Base-by-base conservation (phyloP, 2,888 invertebrate genomes). In the Mechanitis mazaeus region DNA sequence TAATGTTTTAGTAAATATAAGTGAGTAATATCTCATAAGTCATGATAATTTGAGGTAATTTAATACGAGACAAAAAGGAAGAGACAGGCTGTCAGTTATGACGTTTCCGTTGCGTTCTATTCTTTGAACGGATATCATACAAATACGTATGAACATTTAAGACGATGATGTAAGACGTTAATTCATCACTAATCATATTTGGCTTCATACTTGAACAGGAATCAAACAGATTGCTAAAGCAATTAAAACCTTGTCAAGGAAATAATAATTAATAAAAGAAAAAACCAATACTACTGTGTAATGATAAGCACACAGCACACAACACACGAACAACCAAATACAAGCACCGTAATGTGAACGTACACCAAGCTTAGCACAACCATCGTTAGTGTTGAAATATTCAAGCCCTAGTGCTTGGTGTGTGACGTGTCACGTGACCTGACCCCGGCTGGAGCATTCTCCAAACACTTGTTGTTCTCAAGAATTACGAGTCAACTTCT, bases 81-180 rank as follows among this genome's bases (percentile, higher is more conserved):
- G 54, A 56, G 55, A 42, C 58, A 33, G 50, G 56, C 58, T 58
- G 59, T 63, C 63, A 57, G 55, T 42, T 65, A 62, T 63, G 59
- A 53, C 63, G 59, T 64, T 64, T 66, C 65, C 65, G 61, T 54
- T 54, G 20, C 35, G 55, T 55, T 20, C 60, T 56, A 60, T 63
- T 60, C 45, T 61, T 58, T 58, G 42, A 59, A 50, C 62, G 67
- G 65, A 67, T 67, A 61, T 64, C 33, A 55, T 64, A 62, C 59
- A 61, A 66, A 64, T 60, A 62, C 55, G 60, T 50, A 58, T 55
- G 38, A 28, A 53, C 50, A n/a, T 6, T 42, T 6, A 54, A 11
- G 31, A 2, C 33, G 54, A 11, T 6, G 6, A 54, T 12, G 33
- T 20, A n/a, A 54, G 6, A 35, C 35, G 2, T 35, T 35, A 35